Percentiles rank a stretch among this genome's conserved stretches.
Evolutionary conservation across 2,888 invertebrate genomes (phyloP).

Genomic region (Ischnura elegans): DNA sequence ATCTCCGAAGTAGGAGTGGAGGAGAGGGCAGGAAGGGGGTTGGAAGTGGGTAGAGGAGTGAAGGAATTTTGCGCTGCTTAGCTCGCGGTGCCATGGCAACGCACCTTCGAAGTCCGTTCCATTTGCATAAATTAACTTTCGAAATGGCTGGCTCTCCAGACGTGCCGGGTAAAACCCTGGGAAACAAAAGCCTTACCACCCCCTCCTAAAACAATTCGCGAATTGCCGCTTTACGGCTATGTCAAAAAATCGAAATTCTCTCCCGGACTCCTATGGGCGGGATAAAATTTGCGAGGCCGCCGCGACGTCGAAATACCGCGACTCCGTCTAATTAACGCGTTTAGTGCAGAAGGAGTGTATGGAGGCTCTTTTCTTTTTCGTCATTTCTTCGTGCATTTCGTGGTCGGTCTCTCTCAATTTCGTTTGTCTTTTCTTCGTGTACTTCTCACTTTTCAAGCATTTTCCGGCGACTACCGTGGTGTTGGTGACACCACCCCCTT

Average conservation of each 20-base stretch:
- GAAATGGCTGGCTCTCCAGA: background rate
- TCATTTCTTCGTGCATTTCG: background rate
- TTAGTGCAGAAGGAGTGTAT: background rate
- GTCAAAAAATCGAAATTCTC: conserved; percentile 27
- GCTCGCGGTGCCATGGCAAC: background rate
- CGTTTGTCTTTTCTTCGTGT: background rate
- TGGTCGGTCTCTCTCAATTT: background rate
- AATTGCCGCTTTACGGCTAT: conserved; percentile 13
- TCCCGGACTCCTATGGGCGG: background rate
- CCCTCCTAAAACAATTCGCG: background rate
- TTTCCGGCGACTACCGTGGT: background rate
- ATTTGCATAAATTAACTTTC: conserved; percentile 35
- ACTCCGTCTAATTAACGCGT: conserved; percentile 28
- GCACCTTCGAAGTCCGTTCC: background rate
- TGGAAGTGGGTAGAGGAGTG: no score
- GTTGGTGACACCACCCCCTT: background rate
- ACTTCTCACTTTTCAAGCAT: background rate
- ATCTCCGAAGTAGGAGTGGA: background rate
- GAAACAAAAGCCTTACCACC: conserved; percentile 31
- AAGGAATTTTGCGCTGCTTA: background rate
- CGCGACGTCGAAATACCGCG: background rate
- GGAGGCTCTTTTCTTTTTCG: background rate
- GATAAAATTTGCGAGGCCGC: conserved; percentile 14
- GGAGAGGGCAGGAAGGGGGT: no score
- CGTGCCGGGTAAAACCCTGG: background rate